These are phyloP conservation scores for Caenorhabditis briggsae DNA, from an alignment of 1,140 invertebrate genomes.

Conservation along the genomic window DNA sequence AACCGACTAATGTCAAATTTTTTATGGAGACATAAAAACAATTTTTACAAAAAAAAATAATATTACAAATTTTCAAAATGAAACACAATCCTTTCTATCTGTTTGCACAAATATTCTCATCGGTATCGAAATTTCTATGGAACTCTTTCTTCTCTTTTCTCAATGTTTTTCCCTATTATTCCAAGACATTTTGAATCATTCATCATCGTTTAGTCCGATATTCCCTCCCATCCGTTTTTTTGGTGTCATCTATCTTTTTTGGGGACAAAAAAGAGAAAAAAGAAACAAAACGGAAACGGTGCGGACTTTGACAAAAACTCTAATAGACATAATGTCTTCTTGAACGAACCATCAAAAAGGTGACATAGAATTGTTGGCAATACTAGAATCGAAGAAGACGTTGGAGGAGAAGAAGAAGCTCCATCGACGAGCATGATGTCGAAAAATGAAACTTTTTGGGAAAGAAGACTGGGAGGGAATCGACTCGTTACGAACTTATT, in stretches of 20 bases:
- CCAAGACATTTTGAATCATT: slow-evolving; percentile 23
- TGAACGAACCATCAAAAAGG: slow-evolving; percentile 70
- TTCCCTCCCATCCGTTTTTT: neutral
- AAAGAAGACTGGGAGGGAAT: no score
- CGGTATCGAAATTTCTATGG: neutral
- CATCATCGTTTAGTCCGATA: slow-evolving; percentile 26
- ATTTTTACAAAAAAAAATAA: neutral
- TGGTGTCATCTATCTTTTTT: neutral
- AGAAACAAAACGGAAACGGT: neutral
- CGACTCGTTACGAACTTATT: slow-evolving; percentile 30
- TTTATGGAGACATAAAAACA: no score
- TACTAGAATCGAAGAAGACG: slow-evolving; percentile 68
- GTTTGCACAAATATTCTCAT: neutral
- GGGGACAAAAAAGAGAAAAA: neutral
- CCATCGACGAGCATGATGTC: slow-evolving; percentile 28
- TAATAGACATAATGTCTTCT: neutral
- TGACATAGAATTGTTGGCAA: slow-evolving; percentile 75
- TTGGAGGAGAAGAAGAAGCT: neutral
- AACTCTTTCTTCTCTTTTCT: neutral
- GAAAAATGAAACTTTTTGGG: neutral
- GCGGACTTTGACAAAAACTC: slow-evolving; percentile 13
- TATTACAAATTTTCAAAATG: no score
- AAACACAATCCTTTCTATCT: no score
- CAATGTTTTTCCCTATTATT: neutral
- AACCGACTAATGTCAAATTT: no score